phyloP scores from a whole-genome alignment of 2,797 vertebrate genomes.

The Acanthiza pusilla region DNA sequence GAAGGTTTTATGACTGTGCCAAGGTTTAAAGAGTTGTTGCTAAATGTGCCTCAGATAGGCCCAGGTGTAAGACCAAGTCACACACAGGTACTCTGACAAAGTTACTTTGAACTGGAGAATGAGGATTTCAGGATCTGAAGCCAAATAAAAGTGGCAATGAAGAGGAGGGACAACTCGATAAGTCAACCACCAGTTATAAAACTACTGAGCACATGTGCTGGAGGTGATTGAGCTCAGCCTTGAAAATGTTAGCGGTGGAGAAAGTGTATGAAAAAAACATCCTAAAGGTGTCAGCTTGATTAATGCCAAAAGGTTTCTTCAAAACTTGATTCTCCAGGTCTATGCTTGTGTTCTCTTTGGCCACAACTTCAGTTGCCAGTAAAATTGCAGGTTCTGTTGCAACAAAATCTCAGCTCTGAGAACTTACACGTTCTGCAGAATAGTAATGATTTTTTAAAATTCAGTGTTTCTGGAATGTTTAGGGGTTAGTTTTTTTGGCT shows the following conservation, averaged over 20 bases:
- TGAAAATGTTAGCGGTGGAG: background rate
- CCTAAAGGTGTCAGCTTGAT: background rate
- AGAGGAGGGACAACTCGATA: background rate
- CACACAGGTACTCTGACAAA: background rate
- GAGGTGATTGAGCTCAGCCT: background rate
- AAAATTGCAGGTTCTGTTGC: background rate
- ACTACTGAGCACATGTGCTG: background rate
- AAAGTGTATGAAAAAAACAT: background rate
- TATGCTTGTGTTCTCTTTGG: background rate
- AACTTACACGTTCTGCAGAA: background rate
- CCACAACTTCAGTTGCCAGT: background rate
- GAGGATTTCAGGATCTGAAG: background rate
- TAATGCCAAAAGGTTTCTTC: background rate
- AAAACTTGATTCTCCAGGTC: background rate
- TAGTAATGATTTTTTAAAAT: background rate
- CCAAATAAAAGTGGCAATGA: background rate
- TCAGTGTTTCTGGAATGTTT: background rate
- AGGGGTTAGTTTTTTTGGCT: fast-evolving
- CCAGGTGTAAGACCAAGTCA: background rate
- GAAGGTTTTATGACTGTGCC: background rate
- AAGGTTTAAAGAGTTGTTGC: background rate
- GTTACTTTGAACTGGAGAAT: background rate
- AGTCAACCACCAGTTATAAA: background rate
- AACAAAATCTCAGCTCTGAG: background rate
- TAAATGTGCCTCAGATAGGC: background rate